Evolutionary conservation across 2,113 vertebrate species (phyloP).

Genomic region (Cryptomyrus ogoouensis): DNA sequence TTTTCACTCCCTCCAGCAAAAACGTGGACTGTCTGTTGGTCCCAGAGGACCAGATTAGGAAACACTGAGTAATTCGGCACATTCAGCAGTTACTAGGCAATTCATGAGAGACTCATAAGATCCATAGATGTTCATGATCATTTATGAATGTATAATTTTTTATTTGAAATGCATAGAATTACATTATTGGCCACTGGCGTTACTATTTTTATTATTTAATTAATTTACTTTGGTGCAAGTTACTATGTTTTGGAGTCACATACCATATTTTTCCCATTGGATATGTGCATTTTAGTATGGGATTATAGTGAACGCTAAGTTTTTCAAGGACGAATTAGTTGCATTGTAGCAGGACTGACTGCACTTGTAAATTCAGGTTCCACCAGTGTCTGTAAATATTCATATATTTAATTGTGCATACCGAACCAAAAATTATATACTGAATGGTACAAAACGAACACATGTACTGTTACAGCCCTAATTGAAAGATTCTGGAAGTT

Average conservation of each 20-base stretch:
- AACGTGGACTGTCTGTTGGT: too few species aligned
- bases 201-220: not conserved
- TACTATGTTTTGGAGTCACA: not conserved
- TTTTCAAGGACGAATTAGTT: not conserved
- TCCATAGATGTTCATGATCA: not conserved
- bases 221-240: not conserved
- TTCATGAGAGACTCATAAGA: not conserved
- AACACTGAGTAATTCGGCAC: not conserved
- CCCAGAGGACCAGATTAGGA: too few species aligned
- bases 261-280: not conserved
- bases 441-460: not conserved
- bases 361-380: not conserved
- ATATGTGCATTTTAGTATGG: not conserved
- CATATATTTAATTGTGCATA: not conserved
- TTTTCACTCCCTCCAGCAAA: too few species aligned
- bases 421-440: not conserved
- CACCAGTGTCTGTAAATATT: not conserved
- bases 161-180: not conserved
- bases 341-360: not conserved
- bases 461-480: not conserved
- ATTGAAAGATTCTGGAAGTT: not conserved
- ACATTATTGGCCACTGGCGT: not conserved
- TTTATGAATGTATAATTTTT: not conserved
- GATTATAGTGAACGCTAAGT: not conserved
- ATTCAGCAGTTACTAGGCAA: not conserved